phyloP scores from a whole-genome alignment of 2,888 invertebrate species.

The Nemoura dubitans region DNA sequence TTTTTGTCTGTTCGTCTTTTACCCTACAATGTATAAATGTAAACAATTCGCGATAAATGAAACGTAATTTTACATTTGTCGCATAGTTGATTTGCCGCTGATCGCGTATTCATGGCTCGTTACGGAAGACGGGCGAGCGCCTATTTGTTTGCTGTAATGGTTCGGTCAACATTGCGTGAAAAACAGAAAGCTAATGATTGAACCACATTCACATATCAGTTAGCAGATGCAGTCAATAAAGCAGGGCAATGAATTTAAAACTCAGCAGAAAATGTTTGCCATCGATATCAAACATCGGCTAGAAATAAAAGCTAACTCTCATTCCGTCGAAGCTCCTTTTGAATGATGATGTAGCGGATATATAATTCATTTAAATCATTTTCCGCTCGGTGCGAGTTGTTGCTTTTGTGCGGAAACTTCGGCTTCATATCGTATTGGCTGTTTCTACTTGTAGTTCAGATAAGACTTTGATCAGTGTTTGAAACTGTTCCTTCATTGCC shows the following conservation, averaged over 20 bases:
- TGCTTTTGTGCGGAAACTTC: not conserved
- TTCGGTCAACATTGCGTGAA: conserved; percentile 7
- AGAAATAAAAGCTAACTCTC: not conserved
- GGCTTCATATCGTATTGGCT: not conserved
- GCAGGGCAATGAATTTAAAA: not conserved
- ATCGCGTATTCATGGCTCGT: conserved; percentile 7
- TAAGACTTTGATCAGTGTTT: conserved; percentile 7
- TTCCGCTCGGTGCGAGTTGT: not conserved
- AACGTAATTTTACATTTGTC: not conserved
- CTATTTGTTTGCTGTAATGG: not conserved
- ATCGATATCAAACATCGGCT: not conserved
- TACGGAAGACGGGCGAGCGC: not conserved
- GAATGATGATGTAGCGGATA: not conserved
- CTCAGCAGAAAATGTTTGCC: not conserved
- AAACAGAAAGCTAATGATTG: conserved; percentile 7
- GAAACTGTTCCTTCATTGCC: not conserved
- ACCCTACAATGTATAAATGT: not conserved
- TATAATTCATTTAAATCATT: not conserved
- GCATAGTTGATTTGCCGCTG: not conserved
- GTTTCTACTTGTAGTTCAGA: not conserved
- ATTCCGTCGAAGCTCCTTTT: not conserved
- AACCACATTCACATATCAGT: conserved; percentile 12
- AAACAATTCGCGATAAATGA: not conserved
- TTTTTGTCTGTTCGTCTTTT: not conserved
- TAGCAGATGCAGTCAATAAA: not conserved